Evolutionary conservation across 1,140 invertebrate species (phyloP).

Genomic region (Drosophila tropicalis): DNA sequence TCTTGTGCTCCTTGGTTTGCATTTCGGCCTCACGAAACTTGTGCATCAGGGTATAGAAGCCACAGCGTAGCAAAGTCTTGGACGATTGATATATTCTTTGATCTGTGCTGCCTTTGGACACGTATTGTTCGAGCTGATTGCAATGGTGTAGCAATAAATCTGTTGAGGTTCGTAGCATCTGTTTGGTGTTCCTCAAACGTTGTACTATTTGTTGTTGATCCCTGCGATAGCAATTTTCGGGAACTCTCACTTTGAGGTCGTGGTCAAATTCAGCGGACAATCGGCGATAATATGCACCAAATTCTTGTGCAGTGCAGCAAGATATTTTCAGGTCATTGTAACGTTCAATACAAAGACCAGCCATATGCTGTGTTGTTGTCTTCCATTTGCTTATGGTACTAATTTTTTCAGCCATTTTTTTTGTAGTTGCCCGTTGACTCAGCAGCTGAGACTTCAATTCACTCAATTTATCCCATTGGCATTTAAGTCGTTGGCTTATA

Average conservation of each 20-base stretch:
- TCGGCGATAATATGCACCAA: neutral
- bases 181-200: neutral
- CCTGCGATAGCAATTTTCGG: neutral
- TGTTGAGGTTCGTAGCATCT: neutral
- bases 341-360: constrained; percentile 31
- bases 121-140: neutral
- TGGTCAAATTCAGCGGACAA: neutral
- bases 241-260: neutral
- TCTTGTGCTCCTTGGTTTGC: neutral
- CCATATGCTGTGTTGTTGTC: neutral
- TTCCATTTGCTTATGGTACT: constrained; percentile 20
- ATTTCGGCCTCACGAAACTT: neutral
- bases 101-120: neutral
- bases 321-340: neutral
- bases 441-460: neutral
- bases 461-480: neutral
- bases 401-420: neutral
- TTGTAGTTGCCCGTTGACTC: neutral
- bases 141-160: neutral
- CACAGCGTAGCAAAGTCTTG: neutral
- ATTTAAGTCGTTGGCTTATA: neutral
- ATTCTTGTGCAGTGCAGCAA: neutral
- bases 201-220: neutral
- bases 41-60: neutral
- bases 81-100: neutral